These are phyloP conservation scores for Tyrophagus putrescentiae DNA, from an alignment of 1,140 invertebrate species.

Conservation along the genomic window DNA sequence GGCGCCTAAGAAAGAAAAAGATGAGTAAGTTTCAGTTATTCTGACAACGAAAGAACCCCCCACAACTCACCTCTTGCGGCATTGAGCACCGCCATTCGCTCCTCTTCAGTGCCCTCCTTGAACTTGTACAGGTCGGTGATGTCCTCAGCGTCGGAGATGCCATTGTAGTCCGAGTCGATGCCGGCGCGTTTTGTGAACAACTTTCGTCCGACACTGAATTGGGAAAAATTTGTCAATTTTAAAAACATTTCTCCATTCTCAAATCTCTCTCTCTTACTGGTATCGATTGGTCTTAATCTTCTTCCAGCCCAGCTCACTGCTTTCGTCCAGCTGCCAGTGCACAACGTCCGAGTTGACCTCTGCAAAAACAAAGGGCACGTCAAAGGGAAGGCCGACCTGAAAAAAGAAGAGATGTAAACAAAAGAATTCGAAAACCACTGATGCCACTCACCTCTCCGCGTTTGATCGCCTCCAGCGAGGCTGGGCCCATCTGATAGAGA, in stretches of 20 bases:
- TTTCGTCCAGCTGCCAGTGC: slow-evolving; percentile 33
- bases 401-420: no score
- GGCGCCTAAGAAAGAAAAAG: slow-evolving; percentile 37
- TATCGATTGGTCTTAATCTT: slow-evolving; percentile 30
- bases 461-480: slow-evolving; percentile 49
- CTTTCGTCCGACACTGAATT: slow-evolving; percentile 55
- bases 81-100: slow-evolving; percentile 62
- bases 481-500: slow-evolving; percentile 46
- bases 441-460: no score
- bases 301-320: slow-evolving; percentile 25
- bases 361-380: slow-evolving; percentile 56
- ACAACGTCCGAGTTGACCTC: slow-evolving; percentile 64
- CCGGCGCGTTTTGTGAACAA: slow-evolving; percentile 79
- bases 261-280: slow-evolving; percentile 26
- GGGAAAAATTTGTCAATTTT: background rate
- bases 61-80: slow-evolving; percentile 36
- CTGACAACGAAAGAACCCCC: background rate
- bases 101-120: slow-evolving; percentile 53
- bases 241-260: background rate
- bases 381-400: slow-evolving; percentile 50
- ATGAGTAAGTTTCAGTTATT: background rate
- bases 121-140: slow-evolving; percentile 77
- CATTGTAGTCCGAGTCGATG: slow-evolving; percentile 39
- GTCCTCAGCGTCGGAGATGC: slow-evolving; percentile 44
- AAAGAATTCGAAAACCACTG: no score